Percentiles rank a stretch among this genome's conserved stretches.
Conservation (phyloP, 2,888 invertebrate species). For the Oscheius onirici region DNA sequence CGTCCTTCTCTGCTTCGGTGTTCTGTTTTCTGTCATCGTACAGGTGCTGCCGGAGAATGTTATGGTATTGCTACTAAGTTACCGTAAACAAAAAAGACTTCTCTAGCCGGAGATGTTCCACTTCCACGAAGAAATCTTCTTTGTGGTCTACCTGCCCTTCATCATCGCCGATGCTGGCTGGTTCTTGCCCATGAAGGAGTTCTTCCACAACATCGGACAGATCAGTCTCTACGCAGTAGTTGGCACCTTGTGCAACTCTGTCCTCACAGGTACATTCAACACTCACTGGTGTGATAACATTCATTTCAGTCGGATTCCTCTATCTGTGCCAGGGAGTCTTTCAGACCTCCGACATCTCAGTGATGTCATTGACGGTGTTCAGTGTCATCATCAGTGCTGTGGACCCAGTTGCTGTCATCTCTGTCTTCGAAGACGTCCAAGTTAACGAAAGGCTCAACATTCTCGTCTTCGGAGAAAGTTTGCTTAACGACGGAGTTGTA, state of each 20-base stretch:
- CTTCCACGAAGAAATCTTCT: constrained; percentile 83
- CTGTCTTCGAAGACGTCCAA: constrained; percentile 80
- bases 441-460: constrained; percentile 48
- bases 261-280: constrained; percentile 73
- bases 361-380: constrained; percentile 50
- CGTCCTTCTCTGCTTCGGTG: background rate
- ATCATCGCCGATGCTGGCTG: constrained; percentile 98
- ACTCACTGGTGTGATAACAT: background rate
- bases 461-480: constrained; percentile 51
- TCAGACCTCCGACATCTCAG: constrained; percentile 31
- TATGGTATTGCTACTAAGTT: background rate
- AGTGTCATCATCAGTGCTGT: constrained; percentile 64
- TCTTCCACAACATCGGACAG: constrained; percentile 93
- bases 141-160: constrained; percentile 95
- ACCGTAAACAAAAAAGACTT: background rate
- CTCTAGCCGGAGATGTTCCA: constrained; percentile 9
- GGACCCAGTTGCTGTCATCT: constrained; percentile 66
- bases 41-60: background rate
- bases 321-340: constrained; percentile 17
- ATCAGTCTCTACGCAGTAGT: constrained; percentile 89
- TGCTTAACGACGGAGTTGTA: constrained; percentile 81
- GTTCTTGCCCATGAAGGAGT: constrained; percentile 95
- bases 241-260: constrained; percentile 92
- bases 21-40: background rate
- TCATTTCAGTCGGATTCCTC: constrained; percentile 23